These are phyloP conservation scores for Malurus elegans DNA, from an alignment of 2,113 vertebrate species.

Conservation along the genomic window DNA sequence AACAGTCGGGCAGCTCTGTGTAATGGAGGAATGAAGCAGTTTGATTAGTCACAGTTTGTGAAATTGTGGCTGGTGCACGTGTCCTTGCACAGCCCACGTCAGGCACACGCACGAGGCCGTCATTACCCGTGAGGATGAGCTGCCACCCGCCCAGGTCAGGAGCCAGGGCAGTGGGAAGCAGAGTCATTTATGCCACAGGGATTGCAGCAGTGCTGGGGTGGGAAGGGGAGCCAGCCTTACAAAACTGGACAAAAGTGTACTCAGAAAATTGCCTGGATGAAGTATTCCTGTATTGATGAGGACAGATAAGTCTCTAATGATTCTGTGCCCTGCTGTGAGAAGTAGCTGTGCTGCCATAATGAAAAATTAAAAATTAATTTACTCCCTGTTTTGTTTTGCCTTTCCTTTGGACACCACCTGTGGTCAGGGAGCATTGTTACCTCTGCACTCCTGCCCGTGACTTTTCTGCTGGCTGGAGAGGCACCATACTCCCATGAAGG, in stretches of 20 bases:
- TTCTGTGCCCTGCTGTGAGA: not conserved
- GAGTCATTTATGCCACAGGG: not conserved
- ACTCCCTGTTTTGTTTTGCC: not conserved
- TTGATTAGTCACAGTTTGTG: not conserved
- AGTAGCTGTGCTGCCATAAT: not conserved
- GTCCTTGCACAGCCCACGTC: accelerated
- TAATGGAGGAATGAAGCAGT: not conserved
- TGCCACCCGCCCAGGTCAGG: not conserved
- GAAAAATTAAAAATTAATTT: not conserved
- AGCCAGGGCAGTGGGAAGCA: not conserved
- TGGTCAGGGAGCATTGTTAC: not conserved
- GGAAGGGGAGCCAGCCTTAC: not conserved
- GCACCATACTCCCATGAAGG: accelerated
- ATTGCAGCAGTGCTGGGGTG: not conserved
- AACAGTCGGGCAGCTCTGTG: not conserved
- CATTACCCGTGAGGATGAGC: accelerated
- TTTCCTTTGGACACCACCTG: not conserved
- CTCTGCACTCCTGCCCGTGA: not conserved
- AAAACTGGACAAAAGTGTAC: not conserved
- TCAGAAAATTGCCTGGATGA: not conserved
- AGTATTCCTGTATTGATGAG: not conserved
- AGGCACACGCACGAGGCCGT: accelerated
- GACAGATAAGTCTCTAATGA: not conserved
- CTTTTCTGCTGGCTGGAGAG: not conserved
- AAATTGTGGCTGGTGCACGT: accelerated